These are phyloP conservation scores for Andricus grossulariae DNA, from an alignment of 1,140 invertebrate species.

Conservation along the genomic window DNA sequence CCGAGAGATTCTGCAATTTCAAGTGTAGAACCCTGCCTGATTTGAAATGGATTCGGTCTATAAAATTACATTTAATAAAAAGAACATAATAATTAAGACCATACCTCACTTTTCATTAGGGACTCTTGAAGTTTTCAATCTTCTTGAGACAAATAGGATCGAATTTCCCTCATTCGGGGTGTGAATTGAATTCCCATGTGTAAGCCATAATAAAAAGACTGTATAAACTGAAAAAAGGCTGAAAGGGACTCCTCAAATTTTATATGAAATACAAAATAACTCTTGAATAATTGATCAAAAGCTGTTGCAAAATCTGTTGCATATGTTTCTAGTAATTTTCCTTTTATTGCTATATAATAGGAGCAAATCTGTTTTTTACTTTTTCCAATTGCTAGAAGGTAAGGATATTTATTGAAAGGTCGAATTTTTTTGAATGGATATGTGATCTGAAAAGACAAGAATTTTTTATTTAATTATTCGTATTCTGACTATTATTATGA, in stretches of 20 bases:
- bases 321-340: conserved; percentile 32
- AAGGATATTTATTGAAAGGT: conserved; percentile 3
- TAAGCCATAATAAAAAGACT: conserved; percentile 40
- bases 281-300: conserved; percentile 42
- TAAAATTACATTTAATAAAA: neutral
- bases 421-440: neutral
- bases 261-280: conserved; percentile 35
- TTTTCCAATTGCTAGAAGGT: conserved; percentile 36
- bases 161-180: conserved; percentile 39
- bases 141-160: conserved; percentile 28
- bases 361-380: conserved; percentile 31
- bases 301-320: conserved; percentile 33
- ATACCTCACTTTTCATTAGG: neutral
- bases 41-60: too few species aligned
- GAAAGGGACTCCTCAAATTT: conserved; percentile 30
- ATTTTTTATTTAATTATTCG: neutral
- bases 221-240: conserved; percentile 32
- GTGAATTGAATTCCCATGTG: conserved; percentile 28
- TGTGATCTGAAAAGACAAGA: neutral
- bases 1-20: too few species aligned
- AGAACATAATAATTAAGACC: neutral
- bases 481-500: too few species aligned
- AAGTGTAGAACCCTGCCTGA: too few species aligned
- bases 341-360: conserved; percentile 33
- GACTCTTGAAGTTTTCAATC: neutral